Base-by-base conservation (phyloP, 2,888 invertebrate genomes). In the Helobdella robusta region DNA sequence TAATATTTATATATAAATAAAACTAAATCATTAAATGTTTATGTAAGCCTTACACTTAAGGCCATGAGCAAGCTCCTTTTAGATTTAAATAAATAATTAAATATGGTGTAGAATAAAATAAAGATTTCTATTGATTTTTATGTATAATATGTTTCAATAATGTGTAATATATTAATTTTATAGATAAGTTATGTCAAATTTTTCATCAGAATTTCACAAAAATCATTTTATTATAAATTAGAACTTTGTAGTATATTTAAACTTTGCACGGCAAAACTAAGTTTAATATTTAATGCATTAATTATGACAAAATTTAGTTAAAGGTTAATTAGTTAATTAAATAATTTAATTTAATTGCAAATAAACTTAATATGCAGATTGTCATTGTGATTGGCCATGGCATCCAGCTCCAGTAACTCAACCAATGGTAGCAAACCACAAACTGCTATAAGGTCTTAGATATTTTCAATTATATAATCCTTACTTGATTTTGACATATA, bases 381-480 rank as follows among this genome's bases (percentile, higher is more conserved):
- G 30, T 56, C 8, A 56, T 25, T 25, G 5, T 56, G 56, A 25
- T 56, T 56, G 56, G n/a, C 30, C 28, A 56, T 56, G 56, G n/a
- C 30, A 32, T 28, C 6, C 28, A 56, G 11, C 40, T 40, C 15
- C 15, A 18, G 11, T 6, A 23, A 50, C n/a, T 50, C n/a, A 50
- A 50, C 50, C 20, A 50, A 50, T 50, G 50, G n/a, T 50, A 23
- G 50, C n/a, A 50, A n/a, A 25, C 50, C n/a, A 23, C n/a, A 23
- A 50, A 23, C 20, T 25, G n/a, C 6, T 5, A 6, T 50, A 50
- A 50, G n/a, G n/a, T n/a, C 20, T 50, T 50, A 25, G 25, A n/a
- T 23, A 50, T 50, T n/a, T n/a, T 50, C 50, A 50, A 4, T 50
- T 50, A 50, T 50, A 50, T n/a, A n/a, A n/a, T n/a, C n/a, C n/a